Conservation (phyloP, 2,113 vertebrate genomes). For the Tragelaphus buxtoni region DNA sequence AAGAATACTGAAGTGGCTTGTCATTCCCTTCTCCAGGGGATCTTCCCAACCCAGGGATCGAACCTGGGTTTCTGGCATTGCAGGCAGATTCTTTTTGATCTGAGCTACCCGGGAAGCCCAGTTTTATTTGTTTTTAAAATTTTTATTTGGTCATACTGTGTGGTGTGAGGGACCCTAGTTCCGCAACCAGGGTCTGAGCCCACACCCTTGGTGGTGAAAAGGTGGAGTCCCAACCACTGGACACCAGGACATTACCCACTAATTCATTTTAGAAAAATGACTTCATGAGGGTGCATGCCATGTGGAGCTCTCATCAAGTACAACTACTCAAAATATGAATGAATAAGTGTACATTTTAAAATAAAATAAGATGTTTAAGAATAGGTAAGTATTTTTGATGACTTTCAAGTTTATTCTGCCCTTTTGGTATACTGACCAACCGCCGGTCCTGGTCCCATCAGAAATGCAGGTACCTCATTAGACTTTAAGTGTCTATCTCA, state of each 20-base stretch:
- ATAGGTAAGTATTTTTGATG: not conserved
- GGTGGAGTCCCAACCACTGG: not conserved
- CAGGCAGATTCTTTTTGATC: not conserved
- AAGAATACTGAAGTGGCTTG: not conserved
- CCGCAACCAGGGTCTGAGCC: not conserved
- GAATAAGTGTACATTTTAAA: not conserved
- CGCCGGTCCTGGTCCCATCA: not conserved
- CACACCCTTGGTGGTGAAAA: not conserved
- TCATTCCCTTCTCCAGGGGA: not conserved
- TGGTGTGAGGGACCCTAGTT: not conserved
- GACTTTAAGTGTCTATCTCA: not conserved
- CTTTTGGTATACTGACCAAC: not conserved
- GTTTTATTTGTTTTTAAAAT: not conserved
- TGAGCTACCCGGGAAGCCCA: not conserved
- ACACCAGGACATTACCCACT: not conserved
- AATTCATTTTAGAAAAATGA: not conserved
- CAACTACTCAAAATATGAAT: not conserved
- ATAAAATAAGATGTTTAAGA: not conserved
- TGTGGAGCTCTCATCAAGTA: not conserved
- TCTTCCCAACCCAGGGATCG: not conserved
- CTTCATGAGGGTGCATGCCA: not conserved
- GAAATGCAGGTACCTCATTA: no score
- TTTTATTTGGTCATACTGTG: not conserved
- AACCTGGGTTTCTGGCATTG: not conserved
- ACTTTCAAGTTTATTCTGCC: not conserved